Conservation (phyloP, 2,113 vertebrate genomes). For the Motacilla tschutschensis region DNA sequence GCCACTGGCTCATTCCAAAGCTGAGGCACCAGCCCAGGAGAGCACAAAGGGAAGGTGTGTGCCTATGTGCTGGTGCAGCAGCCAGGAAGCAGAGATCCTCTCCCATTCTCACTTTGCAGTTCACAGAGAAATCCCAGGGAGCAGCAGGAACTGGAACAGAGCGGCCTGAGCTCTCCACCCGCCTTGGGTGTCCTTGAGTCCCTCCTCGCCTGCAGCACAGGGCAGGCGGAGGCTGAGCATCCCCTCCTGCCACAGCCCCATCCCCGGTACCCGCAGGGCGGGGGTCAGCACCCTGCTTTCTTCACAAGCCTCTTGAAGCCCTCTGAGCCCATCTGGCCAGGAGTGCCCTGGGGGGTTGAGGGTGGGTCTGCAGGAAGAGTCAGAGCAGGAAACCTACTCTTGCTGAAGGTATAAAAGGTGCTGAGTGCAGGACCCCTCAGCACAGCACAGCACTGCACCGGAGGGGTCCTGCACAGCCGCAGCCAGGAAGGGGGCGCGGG, state of each 20-base stretch:
- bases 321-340: background rate
- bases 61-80: rapidly evolving
- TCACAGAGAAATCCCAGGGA: background rate
- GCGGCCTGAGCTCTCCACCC: background rate
- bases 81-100: background rate
- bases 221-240: background rate
- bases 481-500: rapidly evolving
- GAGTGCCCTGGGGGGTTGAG: rapidly evolving
- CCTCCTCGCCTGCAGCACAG: background rate
- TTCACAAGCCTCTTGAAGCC: background rate
- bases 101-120: background rate
- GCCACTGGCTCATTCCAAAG: rapidly evolving
- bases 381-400: background rate
- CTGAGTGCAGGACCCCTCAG: background rate
- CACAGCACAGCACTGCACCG: background rate
- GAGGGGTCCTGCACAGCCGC: background rate
- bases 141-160: slow-evolving; percentile 18
- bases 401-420: background rate
- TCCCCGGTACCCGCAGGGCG: rapidly evolving
- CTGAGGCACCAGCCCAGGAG: background rate
- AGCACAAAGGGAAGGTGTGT: background rate
- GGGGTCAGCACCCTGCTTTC: background rate
- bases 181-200: slow-evolving; percentile 12
- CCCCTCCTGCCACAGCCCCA: background rate
- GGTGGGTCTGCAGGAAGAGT: background rate